Evolutionary conservation across 2,113 vertebrate genomes (phyloP), one percentile per base, ranked within the genome.

Genomic region (Daubentonia madagascariensis): DNA sequence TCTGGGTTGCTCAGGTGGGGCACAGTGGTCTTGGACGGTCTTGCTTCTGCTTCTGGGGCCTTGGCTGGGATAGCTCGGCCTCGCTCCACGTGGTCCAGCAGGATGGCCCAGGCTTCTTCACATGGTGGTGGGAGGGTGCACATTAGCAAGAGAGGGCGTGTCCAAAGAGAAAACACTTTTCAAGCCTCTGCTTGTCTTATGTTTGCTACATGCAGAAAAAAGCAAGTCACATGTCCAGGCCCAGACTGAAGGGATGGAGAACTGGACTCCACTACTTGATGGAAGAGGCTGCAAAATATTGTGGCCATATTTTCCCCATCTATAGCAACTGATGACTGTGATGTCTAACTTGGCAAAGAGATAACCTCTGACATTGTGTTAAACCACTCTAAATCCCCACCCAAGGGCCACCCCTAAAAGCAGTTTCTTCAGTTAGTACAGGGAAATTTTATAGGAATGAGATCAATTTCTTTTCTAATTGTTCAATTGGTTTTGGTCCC

Each of bases 401-500:
- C 48, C 23, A 22, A n/a, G 37, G 25, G 8, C 6, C 30, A 72
- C 37, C 43, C 22, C 88, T 54, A 63, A 57, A 91, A 91, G 48
- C 17, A 32, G 37, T 57, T 78, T 91, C 68, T 91, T 78, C 18
- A 59, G 48, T 50, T 85, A 70, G 37, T 32, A 25, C n/a, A 25
- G n/a, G 16, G 35, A 70, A 93, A 85, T 61, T 30, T 40, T 68
- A 91, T 5, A 61, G 76, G 40, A 54, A 87, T 52, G n/a, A 68
- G 40, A 87, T 67, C 25, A 88, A 67, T 73, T 80, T 93, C 63
- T 81, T 92, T 94, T 78, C 40, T 78, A 54, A 70, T 93, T 80
- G 80, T 43, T 28, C 63, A 85, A 13, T 70, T 95, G 72, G n/a
- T 94, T 35, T 89, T 84, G 37, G 83, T 97, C 45, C 52, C 90